Conservation (phyloP, 2,113 vertebrate genomes). For the Chauna torquata region DNA sequence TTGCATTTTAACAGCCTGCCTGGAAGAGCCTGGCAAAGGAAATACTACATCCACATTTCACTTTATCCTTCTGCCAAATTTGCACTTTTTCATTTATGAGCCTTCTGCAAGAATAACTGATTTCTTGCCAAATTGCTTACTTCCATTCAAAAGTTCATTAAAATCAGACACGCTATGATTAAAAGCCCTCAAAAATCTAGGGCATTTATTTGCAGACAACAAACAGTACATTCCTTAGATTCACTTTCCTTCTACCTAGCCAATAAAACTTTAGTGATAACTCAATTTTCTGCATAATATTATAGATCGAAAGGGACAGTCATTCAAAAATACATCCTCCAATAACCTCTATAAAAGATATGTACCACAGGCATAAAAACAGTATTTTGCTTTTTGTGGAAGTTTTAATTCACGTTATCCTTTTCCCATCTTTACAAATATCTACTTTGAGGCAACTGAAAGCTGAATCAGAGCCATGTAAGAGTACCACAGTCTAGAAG, state of each 20-base stretch:
- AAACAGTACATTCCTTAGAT: background rate
- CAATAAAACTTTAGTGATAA: background rate
- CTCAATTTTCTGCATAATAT: background rate
- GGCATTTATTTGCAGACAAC: background rate
- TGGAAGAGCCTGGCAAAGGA: slow-evolving; percentile 1
- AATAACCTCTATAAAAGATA: background rate
- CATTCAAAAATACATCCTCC: background rate
- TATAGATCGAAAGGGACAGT: background rate
- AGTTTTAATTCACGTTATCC: background rate
- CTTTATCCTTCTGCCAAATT: slow-evolving; percentile 12
- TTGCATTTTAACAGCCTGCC: slow-evolving; percentile 6
- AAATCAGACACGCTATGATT: background rate
- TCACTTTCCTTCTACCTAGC: background rate
- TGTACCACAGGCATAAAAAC: accelerated
- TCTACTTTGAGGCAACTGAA: background rate
- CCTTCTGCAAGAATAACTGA: background rate
- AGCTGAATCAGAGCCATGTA: background rate
- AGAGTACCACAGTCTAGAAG: background rate
- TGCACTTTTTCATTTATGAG: background rate
- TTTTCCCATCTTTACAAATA: background rate
- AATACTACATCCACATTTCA: background rate
- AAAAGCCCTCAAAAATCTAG: background rate
- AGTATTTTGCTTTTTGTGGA: background rate
- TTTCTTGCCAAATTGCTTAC: background rate
- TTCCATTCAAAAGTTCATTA: background rate